These are phyloP conservation scores for Parasteatoda tepidariorum DNA, from an alignment of 1,140 invertebrate species.

Conservation along the genomic window DNA sequence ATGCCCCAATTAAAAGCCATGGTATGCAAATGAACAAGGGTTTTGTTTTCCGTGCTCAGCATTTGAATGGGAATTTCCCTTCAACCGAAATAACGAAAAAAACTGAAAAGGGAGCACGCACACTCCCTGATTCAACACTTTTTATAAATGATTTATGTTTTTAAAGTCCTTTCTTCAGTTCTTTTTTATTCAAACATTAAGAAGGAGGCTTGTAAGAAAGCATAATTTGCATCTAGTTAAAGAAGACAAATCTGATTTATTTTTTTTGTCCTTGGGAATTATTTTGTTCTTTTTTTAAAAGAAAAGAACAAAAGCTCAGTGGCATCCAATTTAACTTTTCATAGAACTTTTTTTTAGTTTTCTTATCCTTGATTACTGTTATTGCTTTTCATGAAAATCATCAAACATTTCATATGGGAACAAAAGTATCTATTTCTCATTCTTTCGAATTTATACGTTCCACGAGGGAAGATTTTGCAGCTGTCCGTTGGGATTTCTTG, in stretches of 20 bases:
- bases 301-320: slow-evolving; percentile 7
- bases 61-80: slow-evolving; percentile 29
- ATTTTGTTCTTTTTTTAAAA: slow-evolving; percentile 9
- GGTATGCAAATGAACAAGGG: slow-evolving; percentile 20
- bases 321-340: slow-evolving; percentile 15
- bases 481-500: neutral
- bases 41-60: slow-evolving; percentile 19
- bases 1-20: slow-evolving; percentile 48
- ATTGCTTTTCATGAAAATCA: neutral
- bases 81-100: neutral
- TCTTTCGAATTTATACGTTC: neutral
- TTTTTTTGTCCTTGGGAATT: neutral
- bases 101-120: neutral
- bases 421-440: neutral
- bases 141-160: slow-evolving; percentile 48
- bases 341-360: neutral
- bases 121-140: slow-evolving; percentile 27
- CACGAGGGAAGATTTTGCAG: neutral
- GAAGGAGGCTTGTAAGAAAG: slow-evolving; percentile 5
- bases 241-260: slow-evolving; percentile 33
- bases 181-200: slow-evolving; percentile 9
- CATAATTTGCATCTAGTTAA: slow-evolving; percentile 46
- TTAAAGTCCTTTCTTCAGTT: neutral
- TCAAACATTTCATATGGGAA: neutral
- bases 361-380: neutral